These are phyloP conservation scores for Venturia canescens DNA, from an alignment of 1,140 invertebrate genomes.

Conservation along the genomic window DNA sequence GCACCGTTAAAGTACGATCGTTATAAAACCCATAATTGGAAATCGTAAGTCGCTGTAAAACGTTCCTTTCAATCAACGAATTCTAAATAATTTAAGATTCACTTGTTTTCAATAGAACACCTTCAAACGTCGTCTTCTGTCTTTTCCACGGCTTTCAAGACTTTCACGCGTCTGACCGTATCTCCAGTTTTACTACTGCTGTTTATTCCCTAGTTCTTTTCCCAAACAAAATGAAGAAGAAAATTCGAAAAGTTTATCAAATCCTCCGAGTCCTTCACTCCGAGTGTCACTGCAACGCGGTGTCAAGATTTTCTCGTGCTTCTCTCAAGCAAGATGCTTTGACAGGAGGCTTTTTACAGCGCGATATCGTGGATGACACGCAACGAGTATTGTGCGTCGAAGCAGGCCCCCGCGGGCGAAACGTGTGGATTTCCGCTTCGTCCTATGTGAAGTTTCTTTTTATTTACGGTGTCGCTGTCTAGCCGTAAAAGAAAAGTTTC, in stretches of 20 bases:
- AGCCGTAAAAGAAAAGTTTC: conserved; percentile 36
- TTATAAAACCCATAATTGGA: too few relatives aligned
- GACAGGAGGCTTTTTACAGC: not conserved
- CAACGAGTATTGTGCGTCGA: conserved; percentile 12
- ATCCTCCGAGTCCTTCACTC: not conserved
- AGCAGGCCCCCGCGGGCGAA: not conserved
- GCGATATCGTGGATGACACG: not conserved
- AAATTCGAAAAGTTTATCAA: not conserved
- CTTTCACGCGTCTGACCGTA: too few relatives aligned
- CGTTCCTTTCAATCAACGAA: too few relatives aligned
- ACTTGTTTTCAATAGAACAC: too few relatives aligned
- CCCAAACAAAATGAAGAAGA: not conserved
- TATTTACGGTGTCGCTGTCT: conserved; percentile 37
- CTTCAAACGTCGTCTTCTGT: too few relatives aligned
- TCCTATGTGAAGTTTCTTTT: conserved; percentile 38
- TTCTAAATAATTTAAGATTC: too few relatives aligned
- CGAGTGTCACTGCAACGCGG: not conserved
- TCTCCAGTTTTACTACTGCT: too few relatives aligned
- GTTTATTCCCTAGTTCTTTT: too few relatives aligned
- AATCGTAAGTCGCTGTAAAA: too few relatives aligned
- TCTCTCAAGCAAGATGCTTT: not conserved
- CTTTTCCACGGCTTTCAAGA: too few relatives aligned
- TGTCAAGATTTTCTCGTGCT: not conserved
- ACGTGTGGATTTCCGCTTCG: not conserved
- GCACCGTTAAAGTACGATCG: too few relatives aligned